A percentile compares a stretch with the other conserved stretches of the same genome.
phyloP scores from a whole-genome alignment of 2,113 vertebrate species.

The Semnopithecus entellus region DNA sequence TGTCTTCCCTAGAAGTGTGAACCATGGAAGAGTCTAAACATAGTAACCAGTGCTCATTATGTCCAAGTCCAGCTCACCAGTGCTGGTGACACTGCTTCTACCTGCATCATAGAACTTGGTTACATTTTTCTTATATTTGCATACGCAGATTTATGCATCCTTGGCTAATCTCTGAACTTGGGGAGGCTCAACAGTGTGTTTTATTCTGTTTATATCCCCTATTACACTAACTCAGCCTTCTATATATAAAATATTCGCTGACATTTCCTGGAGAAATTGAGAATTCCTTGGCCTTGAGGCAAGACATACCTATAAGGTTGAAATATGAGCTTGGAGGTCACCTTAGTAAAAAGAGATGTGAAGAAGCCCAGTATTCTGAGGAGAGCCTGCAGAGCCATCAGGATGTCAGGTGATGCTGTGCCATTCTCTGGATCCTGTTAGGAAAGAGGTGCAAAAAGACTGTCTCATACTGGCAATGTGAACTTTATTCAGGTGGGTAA shows the following conservation, averaged over 20 bases:
- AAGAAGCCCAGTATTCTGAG: neutral
- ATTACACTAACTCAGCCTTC: neutral
- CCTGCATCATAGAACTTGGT: neutral
- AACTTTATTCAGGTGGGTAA: neutral
- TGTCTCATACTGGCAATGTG: neutral
- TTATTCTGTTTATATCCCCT: neutral
- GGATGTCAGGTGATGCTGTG: neutral
- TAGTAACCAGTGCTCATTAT: neutral
- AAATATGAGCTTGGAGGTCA: neutral
- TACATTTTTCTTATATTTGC: neutral
- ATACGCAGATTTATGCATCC: neutral
- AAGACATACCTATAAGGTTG: neutral
- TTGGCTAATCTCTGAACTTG: neutral
- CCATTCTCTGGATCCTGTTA: neutral
- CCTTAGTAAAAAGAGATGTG: neutral
- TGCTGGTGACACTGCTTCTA: neutral
- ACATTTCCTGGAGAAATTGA: conserved; percentile 1
- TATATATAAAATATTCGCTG: neutral
- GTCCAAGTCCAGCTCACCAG: neutral
- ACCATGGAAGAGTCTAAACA: neutral
- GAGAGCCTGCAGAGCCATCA: neutral
- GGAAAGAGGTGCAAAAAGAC: neutral
- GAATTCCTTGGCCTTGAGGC: neutral
- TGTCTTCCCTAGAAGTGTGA: neutral
- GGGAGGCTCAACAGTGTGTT: neutral